phyloP scores from a whole-genome alignment of 2,888 invertebrate genomes.

The Argyresthia albistria region DNA sequence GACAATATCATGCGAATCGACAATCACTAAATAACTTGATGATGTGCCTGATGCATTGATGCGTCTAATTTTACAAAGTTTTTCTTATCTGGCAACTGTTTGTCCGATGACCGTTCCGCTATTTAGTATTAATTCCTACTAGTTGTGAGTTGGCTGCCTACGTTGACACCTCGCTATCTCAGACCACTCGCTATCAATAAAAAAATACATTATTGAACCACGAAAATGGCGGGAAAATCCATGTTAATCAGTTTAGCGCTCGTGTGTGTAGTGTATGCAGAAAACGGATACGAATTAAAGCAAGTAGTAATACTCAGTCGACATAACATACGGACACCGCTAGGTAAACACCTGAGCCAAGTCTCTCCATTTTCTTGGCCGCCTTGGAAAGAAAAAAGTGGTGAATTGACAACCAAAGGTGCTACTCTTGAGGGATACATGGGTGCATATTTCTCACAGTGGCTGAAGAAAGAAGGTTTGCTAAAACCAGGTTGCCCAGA shows the following conservation, averaged over 20 bases:
- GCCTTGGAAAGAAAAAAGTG: constrained; percentile 34
- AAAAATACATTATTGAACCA: no score
- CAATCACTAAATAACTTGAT: no score
- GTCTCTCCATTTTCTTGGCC: constrained; percentile 43
- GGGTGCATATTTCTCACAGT: constrained; percentile 34
- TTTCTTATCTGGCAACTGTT: no score
- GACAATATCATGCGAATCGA: no score
- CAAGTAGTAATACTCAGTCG: constrained; percentile 45
- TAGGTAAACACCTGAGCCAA: constrained; percentile 30
- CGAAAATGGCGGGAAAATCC: no score
- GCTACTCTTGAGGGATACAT: constrained; percentile 40
- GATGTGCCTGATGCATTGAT: no score
- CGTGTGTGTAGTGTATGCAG: constrained; percentile 7
- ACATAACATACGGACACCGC: constrained; percentile 46
- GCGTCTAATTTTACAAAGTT: no score
- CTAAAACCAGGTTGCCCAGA: constrained; percentile 28
- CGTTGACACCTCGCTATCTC: no score
- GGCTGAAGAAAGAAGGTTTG: constrained; percentile 31
- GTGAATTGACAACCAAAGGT: constrained; percentile 44
- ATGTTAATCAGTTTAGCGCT: background rate
- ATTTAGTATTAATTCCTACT: no score
- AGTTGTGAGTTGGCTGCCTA: no score
- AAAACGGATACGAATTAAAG: constrained; percentile 16
- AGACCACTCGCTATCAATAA: no score
- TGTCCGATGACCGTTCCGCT: no score